These are phyloP conservation scores for Salticus scenicus DNA, from an alignment of 2,888 invertebrate genomes.

Conservation along the genomic window DNA sequence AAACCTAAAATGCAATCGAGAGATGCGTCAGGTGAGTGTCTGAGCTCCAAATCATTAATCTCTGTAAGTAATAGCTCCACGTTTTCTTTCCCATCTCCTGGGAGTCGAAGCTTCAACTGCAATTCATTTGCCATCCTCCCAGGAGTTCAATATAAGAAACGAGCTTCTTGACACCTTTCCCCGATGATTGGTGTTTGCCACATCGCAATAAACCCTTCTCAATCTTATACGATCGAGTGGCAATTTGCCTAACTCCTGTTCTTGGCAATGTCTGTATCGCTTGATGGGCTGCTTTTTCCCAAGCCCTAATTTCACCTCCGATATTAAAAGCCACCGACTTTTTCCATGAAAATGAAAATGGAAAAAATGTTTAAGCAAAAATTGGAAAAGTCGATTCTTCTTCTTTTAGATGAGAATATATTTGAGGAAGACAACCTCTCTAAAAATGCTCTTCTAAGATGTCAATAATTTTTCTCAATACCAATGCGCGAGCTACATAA, in stretches of 20 bases:
- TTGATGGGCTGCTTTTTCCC: neutral
- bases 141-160: slow-evolving; percentile 63
- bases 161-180: slow-evolving; percentile 64
- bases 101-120: slow-evolving; percentile 32
- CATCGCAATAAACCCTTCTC: slow-evolving; percentile 65
- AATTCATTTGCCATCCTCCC: slow-evolving; percentile 63
- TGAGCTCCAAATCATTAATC: slow-evolving; percentile 67
- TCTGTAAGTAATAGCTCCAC: slow-evolving; percentile 65
- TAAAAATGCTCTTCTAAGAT: neutral
- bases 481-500: neutral
- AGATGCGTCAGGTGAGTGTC: slow-evolving; percentile 43
- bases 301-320: neutral
- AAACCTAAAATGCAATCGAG: neutral
- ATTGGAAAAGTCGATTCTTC: neutral
- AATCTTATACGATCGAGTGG: slow-evolving; percentile 30
- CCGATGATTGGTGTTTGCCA: slow-evolving; percentile 60
- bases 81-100: slow-evolving; percentile 36
- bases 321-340: neutral
- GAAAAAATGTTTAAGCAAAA: neutral
- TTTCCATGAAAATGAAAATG: neutral
- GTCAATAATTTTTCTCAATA: neutral
- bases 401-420: neutral
- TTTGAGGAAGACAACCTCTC: neutral
- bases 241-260: slow-evolving; percentile 35
- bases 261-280: slow-evolving; percentile 3